phyloP scores from a whole-genome alignment of 2,888 invertebrate genomes.

The Gari tellinella region DNA sequence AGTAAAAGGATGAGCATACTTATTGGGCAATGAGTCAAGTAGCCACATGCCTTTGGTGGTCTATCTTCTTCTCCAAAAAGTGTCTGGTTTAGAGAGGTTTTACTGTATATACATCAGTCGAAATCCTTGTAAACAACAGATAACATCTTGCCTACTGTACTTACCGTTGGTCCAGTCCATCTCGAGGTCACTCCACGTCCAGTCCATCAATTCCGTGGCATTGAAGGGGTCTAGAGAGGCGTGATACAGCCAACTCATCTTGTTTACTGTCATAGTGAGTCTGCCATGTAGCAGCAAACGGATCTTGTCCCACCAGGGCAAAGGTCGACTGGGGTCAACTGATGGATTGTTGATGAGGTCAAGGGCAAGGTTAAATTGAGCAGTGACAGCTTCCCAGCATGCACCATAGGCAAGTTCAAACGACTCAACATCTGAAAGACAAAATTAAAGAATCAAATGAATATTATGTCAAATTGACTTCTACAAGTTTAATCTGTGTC shows the following conservation, averaged over 20 bases:
- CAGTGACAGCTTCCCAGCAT: slow-evolving; percentile 99
- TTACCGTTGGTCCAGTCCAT: slow-evolving; percentile 97
- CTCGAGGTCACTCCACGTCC: slow-evolving; percentile 96
- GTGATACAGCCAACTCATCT: slow-evolving; percentile 95
- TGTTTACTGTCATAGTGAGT: slow-evolving; percentile 93
- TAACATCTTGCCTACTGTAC: too few relatives aligned
- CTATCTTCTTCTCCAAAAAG: too few relatives aligned
- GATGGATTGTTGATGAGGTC: slow-evolving; percentile 89
- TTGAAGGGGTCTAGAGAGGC: slow-evolving; percentile 99
- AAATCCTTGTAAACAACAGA: too few relatives aligned
- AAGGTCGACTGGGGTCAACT: slow-evolving; percentile 91
- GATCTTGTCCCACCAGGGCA: slow-evolving; percentile 99
- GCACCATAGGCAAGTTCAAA: slow-evolving; percentile 98
- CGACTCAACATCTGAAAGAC: slow-evolving; percentile 89
- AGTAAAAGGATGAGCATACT: too few relatives aligned
- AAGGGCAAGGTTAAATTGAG: slow-evolving; percentile 94
- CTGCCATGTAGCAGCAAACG: slow-evolving; percentile 96
- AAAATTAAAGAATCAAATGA: too few relatives aligned
- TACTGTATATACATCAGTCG: too few relatives aligned
- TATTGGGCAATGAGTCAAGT: too few relatives aligned
- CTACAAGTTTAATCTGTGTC: too few relatives aligned
- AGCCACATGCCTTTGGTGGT: too few relatives aligned
- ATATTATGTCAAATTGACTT: too few relatives aligned
- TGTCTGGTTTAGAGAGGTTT: too few relatives aligned
- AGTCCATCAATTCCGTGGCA: slow-evolving; percentile 99